Evolutionary conservation across 2,797 vertebrate species (phyloP).

Genomic region (Lacerta bilineata): DNA sequence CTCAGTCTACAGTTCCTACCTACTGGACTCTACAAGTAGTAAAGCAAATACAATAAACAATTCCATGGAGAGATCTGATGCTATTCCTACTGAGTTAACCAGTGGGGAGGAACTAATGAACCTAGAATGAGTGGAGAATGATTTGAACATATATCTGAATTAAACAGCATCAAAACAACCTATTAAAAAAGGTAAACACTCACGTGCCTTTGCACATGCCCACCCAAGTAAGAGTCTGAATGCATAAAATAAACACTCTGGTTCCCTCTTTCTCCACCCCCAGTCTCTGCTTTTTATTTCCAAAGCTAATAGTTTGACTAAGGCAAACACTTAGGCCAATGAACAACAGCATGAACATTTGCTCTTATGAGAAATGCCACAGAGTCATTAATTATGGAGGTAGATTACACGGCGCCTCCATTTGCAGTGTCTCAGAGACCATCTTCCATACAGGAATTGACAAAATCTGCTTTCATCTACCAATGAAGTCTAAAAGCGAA

Average conservation of each 20-base stretch:
- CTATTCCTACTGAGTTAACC: not conserved
- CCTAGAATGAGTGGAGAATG: not conserved
- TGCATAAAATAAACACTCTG: not conserved
- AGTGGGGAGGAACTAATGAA: not conserved
- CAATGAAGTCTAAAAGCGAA: not conserved
- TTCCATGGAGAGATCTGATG: not conserved
- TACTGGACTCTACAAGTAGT: not conserved
- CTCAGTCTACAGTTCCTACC: not conserved
- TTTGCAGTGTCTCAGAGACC: slow-evolving; percentile 36
- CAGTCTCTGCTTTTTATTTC: slow-evolving; percentile 9
- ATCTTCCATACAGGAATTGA: not conserved
- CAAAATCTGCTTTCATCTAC: slow-evolving; percentile 1
- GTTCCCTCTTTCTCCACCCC: not conserved
- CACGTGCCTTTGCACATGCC: not conserved
- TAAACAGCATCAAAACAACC: not conserved
- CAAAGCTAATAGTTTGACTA: not conserved
- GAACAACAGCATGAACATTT: slow-evolving; percentile 13
- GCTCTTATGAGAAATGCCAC: slow-evolving; percentile 30
- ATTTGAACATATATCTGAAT: not conserved
- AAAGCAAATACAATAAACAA: not conserved
- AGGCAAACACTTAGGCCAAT: slow-evolving; percentile 12
- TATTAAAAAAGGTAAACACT: not conserved
- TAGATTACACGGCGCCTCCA: not conserved
- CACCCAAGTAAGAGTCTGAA: not conserved
- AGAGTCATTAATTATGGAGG: slow-evolving; percentile 11